Evolutionary conservation across 2,888 invertebrate species (phyloP).

Genomic region (Mellilla xanthometata): DNA sequence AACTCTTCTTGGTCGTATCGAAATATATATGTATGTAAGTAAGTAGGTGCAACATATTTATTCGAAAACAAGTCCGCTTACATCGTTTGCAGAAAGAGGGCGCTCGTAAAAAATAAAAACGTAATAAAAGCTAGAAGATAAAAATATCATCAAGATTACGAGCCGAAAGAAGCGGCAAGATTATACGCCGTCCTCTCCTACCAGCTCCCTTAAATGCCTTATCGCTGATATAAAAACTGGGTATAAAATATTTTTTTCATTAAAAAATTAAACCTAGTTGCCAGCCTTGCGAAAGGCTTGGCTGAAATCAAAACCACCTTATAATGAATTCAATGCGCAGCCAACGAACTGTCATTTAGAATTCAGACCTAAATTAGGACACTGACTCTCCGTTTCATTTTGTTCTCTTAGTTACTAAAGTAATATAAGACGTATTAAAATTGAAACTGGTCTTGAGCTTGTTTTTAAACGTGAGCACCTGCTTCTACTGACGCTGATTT

Average conservation of each 20-base stretch:
- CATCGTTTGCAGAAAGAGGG: slow-evolving; percentile 37
- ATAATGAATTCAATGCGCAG: slow-evolving; percentile 8
- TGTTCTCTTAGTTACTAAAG: neutral
- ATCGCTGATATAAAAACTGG: slow-evolving; percentile 44
- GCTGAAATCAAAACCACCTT: slow-evolving; percentile 16
- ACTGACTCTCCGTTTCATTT: neutral
- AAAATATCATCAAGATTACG: slow-evolving; percentile 66
- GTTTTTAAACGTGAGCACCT: slow-evolving; percentile 48
- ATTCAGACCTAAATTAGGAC: slow-evolving; percentile 2
- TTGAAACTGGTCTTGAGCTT: neutral
- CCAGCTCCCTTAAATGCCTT: slow-evolving; percentile 45
- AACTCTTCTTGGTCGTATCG: too few species aligned
- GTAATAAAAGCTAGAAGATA: slow-evolving; percentile 58
- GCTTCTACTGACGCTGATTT: slow-evolving; percentile 66
- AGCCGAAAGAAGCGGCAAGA: slow-evolving; percentile 46
- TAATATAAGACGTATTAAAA: slow-evolving; percentile 8
- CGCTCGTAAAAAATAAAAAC: slow-evolving; percentile 59
- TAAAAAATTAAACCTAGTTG: slow-evolving; percentile 20
- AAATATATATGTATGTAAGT: too few species aligned
- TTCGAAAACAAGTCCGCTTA: slow-evolving; percentile 41
- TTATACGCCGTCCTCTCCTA: slow-evolving; percentile 44
- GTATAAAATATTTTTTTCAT: slow-evolving; percentile 37
- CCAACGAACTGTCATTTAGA: slow-evolving; percentile 1
- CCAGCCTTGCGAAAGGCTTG: slow-evolving; percentile 6
- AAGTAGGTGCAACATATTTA: slow-evolving; percentile 22